These are phyloP conservation scores for Mythimna loreyi DNA, from an alignment of 2,888 invertebrate species.

Conservation along the genomic window DNA sequence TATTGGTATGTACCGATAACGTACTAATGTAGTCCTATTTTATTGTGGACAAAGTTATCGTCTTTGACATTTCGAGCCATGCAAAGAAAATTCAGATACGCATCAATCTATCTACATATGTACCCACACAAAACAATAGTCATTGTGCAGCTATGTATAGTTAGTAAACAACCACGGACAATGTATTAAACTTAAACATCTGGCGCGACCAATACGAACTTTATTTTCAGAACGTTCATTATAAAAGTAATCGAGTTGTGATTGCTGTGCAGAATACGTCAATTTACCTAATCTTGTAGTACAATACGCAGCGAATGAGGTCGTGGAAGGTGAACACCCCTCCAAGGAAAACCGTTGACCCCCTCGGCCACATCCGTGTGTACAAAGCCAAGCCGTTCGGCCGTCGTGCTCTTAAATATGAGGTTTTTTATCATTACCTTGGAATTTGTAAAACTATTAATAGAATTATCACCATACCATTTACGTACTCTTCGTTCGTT, in stretches of 20 bases:
- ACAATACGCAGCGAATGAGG: slow-evolving; percentile 75
- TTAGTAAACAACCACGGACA: slow-evolving; percentile 55
- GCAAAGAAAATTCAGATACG: slow-evolving; percentile 20
- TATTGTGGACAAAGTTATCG: slow-evolving; percentile 25
- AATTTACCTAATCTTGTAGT: slow-evolving; percentile 69
- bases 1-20: slow-evolving; percentile 9
- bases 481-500: not conserved
- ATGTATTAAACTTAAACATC: slow-evolving; percentile 54
- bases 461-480: not conserved
- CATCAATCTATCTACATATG: slow-evolving; percentile 32
- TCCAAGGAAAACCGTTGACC: slow-evolving; percentile 89
- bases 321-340: slow-evolving; percentile 88
- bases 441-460: slow-evolving; percentile 25
- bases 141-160: slow-evolving; percentile 53
- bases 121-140: slow-evolving; percentile 46
- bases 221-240: slow-evolving; percentile 19
- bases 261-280: slow-evolving; percentile 51
- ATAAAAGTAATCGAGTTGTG: slow-evolving; percentile 38
- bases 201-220: slow-evolving; percentile 24
- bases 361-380: slow-evolving; percentile 81
- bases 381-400: slow-evolving; percentile 41
- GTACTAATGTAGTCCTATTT: slow-evolving; percentile 16
- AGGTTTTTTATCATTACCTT: slow-evolving; percentile 42
- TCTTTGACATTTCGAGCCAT: slow-evolving; percentile 28
- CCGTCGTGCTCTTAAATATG: slow-evolving; percentile 50